phyloP scores from a whole-genome alignment of 2,888 invertebrate genomes.

The Kryphioiulus occultus region DNA sequence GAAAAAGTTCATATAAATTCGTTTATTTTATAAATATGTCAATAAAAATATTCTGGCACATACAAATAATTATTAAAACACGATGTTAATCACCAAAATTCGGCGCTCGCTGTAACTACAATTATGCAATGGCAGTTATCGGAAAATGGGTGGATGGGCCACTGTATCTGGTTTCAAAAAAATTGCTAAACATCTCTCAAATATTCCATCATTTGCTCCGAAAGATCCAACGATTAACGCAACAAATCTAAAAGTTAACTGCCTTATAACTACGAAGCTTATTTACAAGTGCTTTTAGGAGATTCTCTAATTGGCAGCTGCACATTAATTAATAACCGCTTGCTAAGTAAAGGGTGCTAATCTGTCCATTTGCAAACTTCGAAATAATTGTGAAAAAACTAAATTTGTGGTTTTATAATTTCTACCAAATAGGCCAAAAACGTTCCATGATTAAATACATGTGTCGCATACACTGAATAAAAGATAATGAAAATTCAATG shows the following conservation, averaged over 20 bases:
- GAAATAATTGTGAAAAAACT: neutral
- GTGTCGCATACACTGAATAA: no score
- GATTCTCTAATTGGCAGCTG: neutral
- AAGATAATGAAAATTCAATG: no score
- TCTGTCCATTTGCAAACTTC: neutral
- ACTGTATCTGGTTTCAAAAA: neutral
- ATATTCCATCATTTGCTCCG: neutral
- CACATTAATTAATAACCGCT: neutral
- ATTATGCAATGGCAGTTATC: slow-evolving; percentile 26
- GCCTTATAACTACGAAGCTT: neutral
- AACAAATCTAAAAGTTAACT: neutral
- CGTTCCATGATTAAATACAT: no score
- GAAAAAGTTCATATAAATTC: neutral
- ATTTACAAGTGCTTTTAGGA: slow-evolving; percentile 6
- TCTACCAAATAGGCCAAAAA: no score
- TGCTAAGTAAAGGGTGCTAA: neutral
- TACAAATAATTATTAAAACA: slow-evolving; percentile 33
- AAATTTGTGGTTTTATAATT: no score
- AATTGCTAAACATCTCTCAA: neutral
- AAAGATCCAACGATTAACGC: neutral
- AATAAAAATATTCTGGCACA: slow-evolving; percentile 30
- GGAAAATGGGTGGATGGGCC: neutral
- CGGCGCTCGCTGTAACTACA: slow-evolving; percentile 22
- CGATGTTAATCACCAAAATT: neutral
- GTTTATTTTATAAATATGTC: slow-evolving; percentile 35